These are phyloP conservation scores for Phyllotis vaccarum DNA, from an alignment of 2,797 vertebrate genomes.

Conservation along the genomic window DNA sequence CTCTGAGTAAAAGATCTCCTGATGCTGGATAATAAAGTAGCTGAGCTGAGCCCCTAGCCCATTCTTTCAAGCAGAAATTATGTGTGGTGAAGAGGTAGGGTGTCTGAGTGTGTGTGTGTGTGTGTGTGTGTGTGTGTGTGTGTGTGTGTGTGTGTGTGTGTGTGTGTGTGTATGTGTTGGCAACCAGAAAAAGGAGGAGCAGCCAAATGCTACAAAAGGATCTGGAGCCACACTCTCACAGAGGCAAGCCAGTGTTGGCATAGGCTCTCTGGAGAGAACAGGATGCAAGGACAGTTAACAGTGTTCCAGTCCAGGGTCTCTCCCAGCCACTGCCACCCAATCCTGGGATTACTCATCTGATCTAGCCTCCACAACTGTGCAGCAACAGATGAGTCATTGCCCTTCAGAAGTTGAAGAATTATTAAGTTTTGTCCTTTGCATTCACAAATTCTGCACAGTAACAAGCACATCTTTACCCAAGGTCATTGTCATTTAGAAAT, in stretches of 20 bases:
- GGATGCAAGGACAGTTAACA: background rate
- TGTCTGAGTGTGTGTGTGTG: background rate
- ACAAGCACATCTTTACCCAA: background rate
- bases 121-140: background rate
- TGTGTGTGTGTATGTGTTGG: no score
- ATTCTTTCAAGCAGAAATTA: background rate
- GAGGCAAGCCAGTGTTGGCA: background rate
- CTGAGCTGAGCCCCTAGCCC: fast-evolving
- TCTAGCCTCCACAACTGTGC: background rate
- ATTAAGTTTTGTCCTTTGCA: background rate
- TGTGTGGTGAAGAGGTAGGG: background rate
- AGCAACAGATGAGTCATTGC: background rate
- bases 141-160: background rate
- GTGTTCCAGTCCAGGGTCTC: background rate
- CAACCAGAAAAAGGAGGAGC: background rate
- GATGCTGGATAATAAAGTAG: background rate
- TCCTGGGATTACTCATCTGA: background rate
- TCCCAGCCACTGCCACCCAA: background rate
- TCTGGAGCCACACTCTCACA: background rate
- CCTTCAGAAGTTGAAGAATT: background rate
- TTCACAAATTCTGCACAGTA: background rate
- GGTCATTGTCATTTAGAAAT: constrained; percentile 8
- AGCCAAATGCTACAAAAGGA: background rate
- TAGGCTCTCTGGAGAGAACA: background rate
- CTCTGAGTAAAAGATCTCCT: background rate